Base-by-base conservation (phyloP, 2,888 invertebrate species). In the Lasioglossum lativentre region DNA sequence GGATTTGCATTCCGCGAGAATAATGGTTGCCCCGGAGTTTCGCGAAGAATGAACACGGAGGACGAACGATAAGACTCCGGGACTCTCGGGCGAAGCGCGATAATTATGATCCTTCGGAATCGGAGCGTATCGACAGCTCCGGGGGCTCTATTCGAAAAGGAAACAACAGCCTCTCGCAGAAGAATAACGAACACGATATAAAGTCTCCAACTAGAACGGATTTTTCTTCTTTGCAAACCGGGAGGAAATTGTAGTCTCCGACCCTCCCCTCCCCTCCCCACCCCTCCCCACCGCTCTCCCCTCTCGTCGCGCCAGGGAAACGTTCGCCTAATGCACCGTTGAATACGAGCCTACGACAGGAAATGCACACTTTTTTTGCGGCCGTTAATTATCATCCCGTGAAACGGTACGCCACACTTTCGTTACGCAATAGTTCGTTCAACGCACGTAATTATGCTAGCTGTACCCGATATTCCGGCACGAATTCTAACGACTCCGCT, bases 1-100 rank as follows among this genome's bases (percentile, higher is more conserved):
- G 90, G 87, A 90, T 90, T 90, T 90, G 86, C 90, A 90, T 91
- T 91, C 85, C 82, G 78, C 56, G 70, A 68, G 85, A 88, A 89
- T 91, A 90, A 91, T 90, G 86, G 87, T 73, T 80, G 85, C 16
- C 14, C 23, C 72, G 47, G 86, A 86, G 86, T 85, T 90, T 85
- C 75, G 59, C n/a, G 75, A 84, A 52, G 83, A 81, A 75, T 63
- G 75, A 40, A 30, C 75, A n/a, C 19, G 73, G 5, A 23, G 73
- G n/a, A 47, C 81, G 74, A 68, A 71, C 73, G 90, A 88, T 88
- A 87, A 87, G 86, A 83, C 78, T 56, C n/a, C 56, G 45, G 72
- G 78, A 82, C 63, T 88, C 52, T 8, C 52, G 52, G 45, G 45
- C 45, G 5, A 16, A 16, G 56, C 66, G 78, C 52, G 86, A 90